phyloP scores from a whole-genome alignment of 2,888 invertebrate genomes.

The Iselma pallidipennis region DNA sequence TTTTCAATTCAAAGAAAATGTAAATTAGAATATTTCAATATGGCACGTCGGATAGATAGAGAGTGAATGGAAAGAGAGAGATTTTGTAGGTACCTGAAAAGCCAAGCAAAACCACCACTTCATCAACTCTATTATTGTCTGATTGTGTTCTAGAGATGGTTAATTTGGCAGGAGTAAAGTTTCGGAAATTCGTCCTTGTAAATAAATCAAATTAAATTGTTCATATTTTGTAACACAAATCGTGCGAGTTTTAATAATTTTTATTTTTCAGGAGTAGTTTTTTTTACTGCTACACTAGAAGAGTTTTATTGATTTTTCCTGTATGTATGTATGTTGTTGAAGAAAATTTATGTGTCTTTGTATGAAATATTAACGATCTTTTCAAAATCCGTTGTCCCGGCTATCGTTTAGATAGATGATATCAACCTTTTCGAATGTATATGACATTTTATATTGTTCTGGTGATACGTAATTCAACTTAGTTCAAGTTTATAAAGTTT shows the following conservation, averaged over 20 bases:
- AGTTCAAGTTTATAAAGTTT: slow-evolving; percentile 13
- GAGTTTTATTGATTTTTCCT: neutral
- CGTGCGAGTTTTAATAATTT: neutral
- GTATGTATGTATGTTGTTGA: neutral
- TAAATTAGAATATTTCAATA: neutral
- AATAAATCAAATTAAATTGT: neutral
- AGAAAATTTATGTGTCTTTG: neutral
- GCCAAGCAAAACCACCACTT: slow-evolving; percentile 4
- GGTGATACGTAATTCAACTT: slow-evolving; percentile 10
- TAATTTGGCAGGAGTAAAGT: neutral
- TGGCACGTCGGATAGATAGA: neutral
- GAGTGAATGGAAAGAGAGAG: no score
- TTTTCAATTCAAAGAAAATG: neutral
- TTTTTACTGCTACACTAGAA: no score
- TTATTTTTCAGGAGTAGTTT: no score
- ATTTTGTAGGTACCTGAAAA: neutral
- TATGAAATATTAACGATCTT: neutral
- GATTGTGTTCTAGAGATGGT: slow-evolving; percentile 4
- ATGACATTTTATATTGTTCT: slow-evolving; percentile 14
- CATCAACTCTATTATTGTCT: slow-evolving; percentile 6
- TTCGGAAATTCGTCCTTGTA: neutral
- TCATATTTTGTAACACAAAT: neutral
- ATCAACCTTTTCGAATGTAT: slow-evolving; percentile 11
- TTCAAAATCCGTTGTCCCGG: neutral
- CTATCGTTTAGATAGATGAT: neutral